Evolutionary conservation across 2,797 vertebrate species (phyloP).

Genomic region (Botia kubotai): DNA sequence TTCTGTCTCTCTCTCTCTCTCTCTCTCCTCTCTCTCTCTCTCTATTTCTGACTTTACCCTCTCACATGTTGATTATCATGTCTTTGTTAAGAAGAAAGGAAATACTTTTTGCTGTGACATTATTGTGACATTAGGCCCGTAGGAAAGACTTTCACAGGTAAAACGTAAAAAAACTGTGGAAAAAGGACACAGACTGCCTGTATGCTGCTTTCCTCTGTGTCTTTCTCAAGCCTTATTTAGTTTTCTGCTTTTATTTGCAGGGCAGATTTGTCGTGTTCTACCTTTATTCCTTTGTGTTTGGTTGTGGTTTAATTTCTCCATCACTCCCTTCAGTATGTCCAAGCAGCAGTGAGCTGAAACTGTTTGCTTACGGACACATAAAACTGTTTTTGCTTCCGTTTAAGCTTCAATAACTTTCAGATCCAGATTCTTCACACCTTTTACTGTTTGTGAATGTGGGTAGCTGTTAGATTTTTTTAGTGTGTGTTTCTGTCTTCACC

Average conservation of each 20-base stretch:
- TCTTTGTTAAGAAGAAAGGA: constrained; percentile 70
- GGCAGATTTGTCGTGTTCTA: constrained; percentile 74
- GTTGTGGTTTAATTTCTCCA: constrained; percentile 71
- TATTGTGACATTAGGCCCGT: constrained; percentile 72
- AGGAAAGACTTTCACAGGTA: constrained; percentile 74
- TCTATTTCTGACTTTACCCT: constrained; percentile 63
- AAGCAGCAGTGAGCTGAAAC: constrained; percentile 73
- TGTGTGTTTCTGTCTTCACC: constrained; percentile 73
- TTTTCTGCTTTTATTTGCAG: constrained; percentile 78
- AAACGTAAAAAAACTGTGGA: constrained; percentile 4
- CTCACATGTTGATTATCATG: constrained; percentile 82
- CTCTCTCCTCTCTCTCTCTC: background rate
- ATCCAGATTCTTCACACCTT: constrained; percentile 76
- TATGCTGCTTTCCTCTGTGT: constrained; percentile 77
- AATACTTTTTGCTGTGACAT: constrained; percentile 74
- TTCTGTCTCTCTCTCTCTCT: constrained; percentile 51
- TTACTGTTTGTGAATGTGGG: constrained; percentile 75
- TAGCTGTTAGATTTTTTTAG: constrained; percentile 75
- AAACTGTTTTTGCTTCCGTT: constrained; percentile 70
- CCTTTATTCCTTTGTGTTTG: constrained; percentile 61
- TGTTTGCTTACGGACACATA: constrained; percentile 70
- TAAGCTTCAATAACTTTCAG: constrained; percentile 72
- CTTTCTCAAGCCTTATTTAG: constrained; percentile 78
- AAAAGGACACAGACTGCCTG: constrained; percentile 70
- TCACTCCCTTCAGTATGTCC: constrained; percentile 72